Conservation (phyloP, 2,797 vertebrate species). For the Dendrocincla tyrannina region DNA sequence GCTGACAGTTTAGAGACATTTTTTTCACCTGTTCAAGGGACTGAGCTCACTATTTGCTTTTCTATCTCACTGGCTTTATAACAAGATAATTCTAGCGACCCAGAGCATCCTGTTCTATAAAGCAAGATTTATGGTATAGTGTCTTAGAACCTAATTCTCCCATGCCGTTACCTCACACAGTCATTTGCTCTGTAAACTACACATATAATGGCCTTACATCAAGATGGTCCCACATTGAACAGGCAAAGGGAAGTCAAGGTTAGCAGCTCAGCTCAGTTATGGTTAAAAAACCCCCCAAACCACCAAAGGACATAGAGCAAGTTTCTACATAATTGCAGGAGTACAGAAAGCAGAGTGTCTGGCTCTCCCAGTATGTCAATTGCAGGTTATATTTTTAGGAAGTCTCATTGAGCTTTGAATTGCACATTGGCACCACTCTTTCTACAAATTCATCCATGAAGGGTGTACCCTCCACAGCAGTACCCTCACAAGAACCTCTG, state of each 20-base stretch:
- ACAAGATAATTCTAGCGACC: not conserved
- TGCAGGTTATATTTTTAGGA: not conserved
- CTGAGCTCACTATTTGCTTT: conserved; percentile 4
- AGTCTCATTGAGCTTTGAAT: not conserved
- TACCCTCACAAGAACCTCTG: not conserved
- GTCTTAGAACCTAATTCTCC: conserved; percentile 31
- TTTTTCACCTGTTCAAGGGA: not conserved
- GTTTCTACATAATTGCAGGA: not conserved
- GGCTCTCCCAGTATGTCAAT: not conserved
- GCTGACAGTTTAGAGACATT: not conserved
- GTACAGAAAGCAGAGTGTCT: not conserved
- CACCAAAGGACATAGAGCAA: not conserved
- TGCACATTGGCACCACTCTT: not conserved
- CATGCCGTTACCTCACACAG: not conserved
- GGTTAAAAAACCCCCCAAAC: not conserved
- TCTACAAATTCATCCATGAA: not conserved
- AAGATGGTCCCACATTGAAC: not conserved
- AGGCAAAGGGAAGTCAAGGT: conserved; percentile 7
- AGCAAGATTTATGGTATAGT: conserved; percentile 33
- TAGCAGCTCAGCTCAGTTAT: not conserved
- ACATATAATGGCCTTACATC: not conserved
- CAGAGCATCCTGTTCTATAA: conserved; percentile 22
- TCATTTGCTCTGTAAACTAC: conserved; percentile 34
- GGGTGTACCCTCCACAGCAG: not conserved
- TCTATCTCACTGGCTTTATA: conserved; percentile 19